Base-by-base conservation (phyloP, 2,888 invertebrate species). In the Folsomia manolachei region DNA sequence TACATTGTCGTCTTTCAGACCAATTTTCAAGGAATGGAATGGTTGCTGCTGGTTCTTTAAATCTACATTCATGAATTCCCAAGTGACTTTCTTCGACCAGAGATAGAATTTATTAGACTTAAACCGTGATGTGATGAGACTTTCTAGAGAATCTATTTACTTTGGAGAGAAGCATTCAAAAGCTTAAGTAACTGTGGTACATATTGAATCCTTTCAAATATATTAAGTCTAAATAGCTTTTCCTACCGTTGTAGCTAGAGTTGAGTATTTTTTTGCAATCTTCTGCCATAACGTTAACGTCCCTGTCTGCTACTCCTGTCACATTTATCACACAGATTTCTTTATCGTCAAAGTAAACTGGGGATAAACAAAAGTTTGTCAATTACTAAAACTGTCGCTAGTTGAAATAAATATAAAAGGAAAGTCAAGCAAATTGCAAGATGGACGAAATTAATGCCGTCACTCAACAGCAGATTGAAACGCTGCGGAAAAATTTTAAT, bases 381-480 rank as follows among this genome's bases (percentile, higher is more conserved):
- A 39, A 39, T 14, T 39, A 39, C 14, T 39, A 39, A 4, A 39
- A 39, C 39, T 39, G 39, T 39, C 14, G 39, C 39, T 39, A n/a
- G n/a, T n/a, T 39, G 39, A 39, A 39, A 39, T 14, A 39, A n/a
- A n/a, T n/a, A n/a, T n/a, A n/a, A n/a, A n/a, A n/a, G n/a, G n/a
- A n/a, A 39, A 39, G 39, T 39, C 7, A 39, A 39, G 39, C 39
- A 9, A 14, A 39, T 14, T 26, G n/a, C 24, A 73, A 64, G 65
- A 77, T 77, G 77, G 77, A 78, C 26, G 77, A 73, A 25, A 72
- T 76, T 64, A 70, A 78, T 52, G 68, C 69, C 65, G 76, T 76
- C 24, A 80, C 78, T 52, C 62, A 71, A 24, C 75, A 77, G 52
- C 77, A 77, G 65, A 69, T 80, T 24, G 63, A 72, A 63, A 27